A percentile compares a stretch with the other conserved stretches of the same genome.
Conservation (phyloP, 2,888 invertebrate genomes). For the Theretra japonica region DNA sequence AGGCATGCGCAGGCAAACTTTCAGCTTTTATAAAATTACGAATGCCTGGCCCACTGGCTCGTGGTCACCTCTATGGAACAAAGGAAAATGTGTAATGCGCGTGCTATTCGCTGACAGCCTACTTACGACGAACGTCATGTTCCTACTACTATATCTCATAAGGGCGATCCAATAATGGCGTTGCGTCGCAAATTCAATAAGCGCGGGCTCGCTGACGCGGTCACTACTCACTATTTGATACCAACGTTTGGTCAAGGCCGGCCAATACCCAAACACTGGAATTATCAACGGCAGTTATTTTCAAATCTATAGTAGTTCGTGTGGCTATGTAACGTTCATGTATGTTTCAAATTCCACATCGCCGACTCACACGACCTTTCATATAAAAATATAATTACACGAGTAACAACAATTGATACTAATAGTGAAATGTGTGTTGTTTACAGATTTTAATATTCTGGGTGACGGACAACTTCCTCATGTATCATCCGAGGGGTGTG, state of each 20-base stretch:
- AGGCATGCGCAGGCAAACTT: no score
- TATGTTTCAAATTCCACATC: not conserved
- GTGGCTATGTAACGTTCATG: not conserved
- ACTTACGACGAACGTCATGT: not conserved
- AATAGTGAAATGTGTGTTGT: conserved; percentile 32
- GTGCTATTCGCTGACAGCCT: not conserved
- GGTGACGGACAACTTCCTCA: conserved; percentile 94
- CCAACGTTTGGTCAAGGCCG: not conserved
- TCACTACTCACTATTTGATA: not conserved
- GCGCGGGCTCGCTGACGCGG: not conserved
- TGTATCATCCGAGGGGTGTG: conserved; percentile 86
- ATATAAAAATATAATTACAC: not conserved
- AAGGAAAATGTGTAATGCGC: no score
- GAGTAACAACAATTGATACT: not conserved
- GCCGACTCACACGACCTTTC: not conserved
- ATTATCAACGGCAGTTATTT: conserved; percentile 9
- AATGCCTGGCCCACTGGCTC: no score
- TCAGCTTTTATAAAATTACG: no score
- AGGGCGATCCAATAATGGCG: not conserved
- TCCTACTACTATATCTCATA: conserved; percentile 13
- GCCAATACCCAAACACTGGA: not conserved
- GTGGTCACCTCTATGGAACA: no score
- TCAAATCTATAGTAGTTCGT: not conserved
- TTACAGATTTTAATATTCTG: conserved; percentile 93
- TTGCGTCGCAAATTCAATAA: not conserved